phyloP scores from a whole-genome alignment of 2,888 invertebrate genomes.

The Rapana venosa region DNA sequence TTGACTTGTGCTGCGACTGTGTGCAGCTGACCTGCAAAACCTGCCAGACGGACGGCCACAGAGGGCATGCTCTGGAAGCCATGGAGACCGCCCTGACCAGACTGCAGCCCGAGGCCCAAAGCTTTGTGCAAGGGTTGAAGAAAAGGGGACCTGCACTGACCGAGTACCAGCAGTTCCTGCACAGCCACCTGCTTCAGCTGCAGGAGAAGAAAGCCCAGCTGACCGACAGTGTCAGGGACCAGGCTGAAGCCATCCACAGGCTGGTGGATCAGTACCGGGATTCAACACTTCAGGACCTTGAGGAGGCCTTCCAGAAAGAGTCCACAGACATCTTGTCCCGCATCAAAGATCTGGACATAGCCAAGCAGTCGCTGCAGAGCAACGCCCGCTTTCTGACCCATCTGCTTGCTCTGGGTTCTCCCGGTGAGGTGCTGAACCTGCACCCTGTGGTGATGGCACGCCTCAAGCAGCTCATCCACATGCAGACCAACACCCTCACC shows the following conservation, averaged over 20 bases:
- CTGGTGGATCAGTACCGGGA: slow-evolving; percentile 65
- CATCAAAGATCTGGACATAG: slow-evolving; percentile 55
- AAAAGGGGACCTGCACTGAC: slow-evolving; percentile 60
- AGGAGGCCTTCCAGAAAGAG: slow-evolving; percentile 55
- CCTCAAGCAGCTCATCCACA: slow-evolving; percentile 63
- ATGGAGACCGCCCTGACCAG: slow-evolving; percentile 54
- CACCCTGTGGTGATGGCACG: slow-evolving; percentile 61
- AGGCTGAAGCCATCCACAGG: slow-evolving; percentile 64
- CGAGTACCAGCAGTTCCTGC: slow-evolving; percentile 62
- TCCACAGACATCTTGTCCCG: slow-evolving; percentile 53
- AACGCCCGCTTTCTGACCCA: slow-evolving; percentile 58
- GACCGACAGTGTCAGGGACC: slow-evolving; percentile 56
- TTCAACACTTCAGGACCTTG: slow-evolving; percentile 53
- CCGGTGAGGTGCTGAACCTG: slow-evolving; percentile 65
- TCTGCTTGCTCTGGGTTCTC: slow-evolving; percentile 62
- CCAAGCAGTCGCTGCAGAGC: slow-evolving; percentile 56
- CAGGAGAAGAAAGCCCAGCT: slow-evolving; percentile 55
- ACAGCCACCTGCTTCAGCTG: slow-evolving; percentile 59
- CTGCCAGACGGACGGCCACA: slow-evolving; percentile 63
- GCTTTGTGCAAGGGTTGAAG: slow-evolving; percentile 61
- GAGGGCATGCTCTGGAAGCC: slow-evolving; percentile 53
- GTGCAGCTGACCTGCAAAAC: slow-evolving; percentile 63
- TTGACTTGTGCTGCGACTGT: slow-evolving; percentile 67
- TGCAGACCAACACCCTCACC: slow-evolving; percentile 62
- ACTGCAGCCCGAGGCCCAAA: slow-evolving; percentile 41